Percentiles rank a stretch among this genome's conserved stretches.
phyloP scores from a whole-genome alignment of 2,113 vertebrate species.

The Ophthalmolycus amberensis region DNA sequence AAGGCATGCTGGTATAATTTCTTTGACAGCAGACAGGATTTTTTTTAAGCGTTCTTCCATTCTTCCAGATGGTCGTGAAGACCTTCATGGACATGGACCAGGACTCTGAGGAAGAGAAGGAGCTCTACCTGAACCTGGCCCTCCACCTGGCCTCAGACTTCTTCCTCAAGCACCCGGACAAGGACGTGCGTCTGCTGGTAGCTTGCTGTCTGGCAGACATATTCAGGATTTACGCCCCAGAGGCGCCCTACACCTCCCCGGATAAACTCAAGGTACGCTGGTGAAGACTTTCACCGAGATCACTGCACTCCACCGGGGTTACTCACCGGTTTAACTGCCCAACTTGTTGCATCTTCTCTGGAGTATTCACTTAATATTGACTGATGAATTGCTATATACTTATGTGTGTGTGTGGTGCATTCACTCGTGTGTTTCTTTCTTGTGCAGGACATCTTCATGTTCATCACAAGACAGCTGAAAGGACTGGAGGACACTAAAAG shows the following conservation, averaged over 20 bases:
- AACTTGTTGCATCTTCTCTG: background rate
- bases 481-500: constrained; percentile 99
- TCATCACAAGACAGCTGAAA: constrained; percentile 98
- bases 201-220: constrained; percentile 99
- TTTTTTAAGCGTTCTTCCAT: background rate
- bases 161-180: constrained; percentile 98
- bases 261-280: constrained; percentile 94
- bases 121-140: constrained; percentile 95
- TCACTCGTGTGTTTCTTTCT: constrained; percentile 16
- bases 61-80: constrained; percentile 96
- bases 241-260: constrained; percentile 97
- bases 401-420: background rate
- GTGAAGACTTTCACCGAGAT: background rate
- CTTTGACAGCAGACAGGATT: background rate
- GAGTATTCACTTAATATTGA: background rate
- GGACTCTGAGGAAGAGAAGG: constrained; percentile 99
- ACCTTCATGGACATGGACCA: constrained; percentile 99
- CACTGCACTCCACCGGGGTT: background rate
- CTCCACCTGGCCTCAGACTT: constrained; percentile 98
- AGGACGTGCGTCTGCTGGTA: constrained; percentile 97
- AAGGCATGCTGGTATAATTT: background rate
- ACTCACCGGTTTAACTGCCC: background rate
- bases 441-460: constrained; percentile 98
- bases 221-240: constrained; percentile 98
- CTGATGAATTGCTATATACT: background rate